Percentiles rank a stretch among this genome's conserved stretches.
These are phyloP conservation scores for Hofmannophila pseudospretella DNA, from an alignment of 2,888 invertebrate species.

Conservation along the genomic window DNA sequence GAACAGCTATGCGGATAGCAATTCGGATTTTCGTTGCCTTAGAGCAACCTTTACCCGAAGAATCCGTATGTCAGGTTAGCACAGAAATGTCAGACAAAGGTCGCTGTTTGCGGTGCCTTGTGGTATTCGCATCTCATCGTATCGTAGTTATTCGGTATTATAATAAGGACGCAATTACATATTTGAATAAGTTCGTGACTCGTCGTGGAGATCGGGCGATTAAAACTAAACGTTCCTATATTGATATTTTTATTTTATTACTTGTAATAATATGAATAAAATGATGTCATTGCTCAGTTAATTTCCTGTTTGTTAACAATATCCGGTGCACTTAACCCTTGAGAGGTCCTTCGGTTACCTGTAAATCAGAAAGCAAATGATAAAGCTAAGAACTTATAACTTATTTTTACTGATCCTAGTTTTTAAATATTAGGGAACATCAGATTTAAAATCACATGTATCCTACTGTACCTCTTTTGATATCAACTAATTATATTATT, in stretches of 20 bases:
- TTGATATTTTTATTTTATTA: background rate
- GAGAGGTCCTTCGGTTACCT: too few species aligned
- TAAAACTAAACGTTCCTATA: background rate
- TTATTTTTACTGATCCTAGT: too few species aligned
- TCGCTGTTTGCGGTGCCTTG: slow-evolving; percentile 34
- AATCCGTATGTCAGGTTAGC: slow-evolving; percentile 35
- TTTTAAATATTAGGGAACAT: too few species aligned
- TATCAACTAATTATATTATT: too few species aligned
- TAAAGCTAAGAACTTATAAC: too few species aligned
- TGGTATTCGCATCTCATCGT: slow-evolving; percentile 17
- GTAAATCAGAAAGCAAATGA: too few species aligned
- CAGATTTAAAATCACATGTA: too few species aligned
- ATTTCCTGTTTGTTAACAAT: too few species aligned
- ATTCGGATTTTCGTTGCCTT: slow-evolving; percentile 36
- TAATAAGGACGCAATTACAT: slow-evolving; percentile 16
- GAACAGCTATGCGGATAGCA: slow-evolving; percentile 48
- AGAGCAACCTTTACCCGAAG: slow-evolving; percentile 56
- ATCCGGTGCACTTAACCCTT: too few species aligned
- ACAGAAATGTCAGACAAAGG: slow-evolving; percentile 66
- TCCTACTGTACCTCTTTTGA: too few species aligned
- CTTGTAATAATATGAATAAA: background rate
- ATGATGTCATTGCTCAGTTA: too few species aligned
- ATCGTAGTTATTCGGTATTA: slow-evolving; percentile 1
- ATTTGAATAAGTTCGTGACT: slow-evolving; percentile 44
- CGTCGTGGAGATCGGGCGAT: slow-evolving; percentile 9